phyloP scores from a whole-genome alignment of 2,113 vertebrate genomes.

The Pseudolaguvia tuberculata region DNA sequence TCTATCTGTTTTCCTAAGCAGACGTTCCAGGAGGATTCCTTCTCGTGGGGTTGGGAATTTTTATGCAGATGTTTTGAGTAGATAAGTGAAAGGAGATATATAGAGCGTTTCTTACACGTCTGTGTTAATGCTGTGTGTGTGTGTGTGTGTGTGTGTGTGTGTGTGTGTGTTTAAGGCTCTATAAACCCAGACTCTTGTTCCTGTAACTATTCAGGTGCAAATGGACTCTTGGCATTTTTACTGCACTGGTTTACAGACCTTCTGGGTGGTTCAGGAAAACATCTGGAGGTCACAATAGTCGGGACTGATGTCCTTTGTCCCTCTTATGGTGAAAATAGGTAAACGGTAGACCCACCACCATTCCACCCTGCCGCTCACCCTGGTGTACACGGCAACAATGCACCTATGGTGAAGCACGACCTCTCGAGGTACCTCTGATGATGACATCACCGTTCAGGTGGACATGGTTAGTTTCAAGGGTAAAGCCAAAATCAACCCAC shows the following conservation, averaged over 20 bases:
- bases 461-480: too few species aligned
- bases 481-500: too few species aligned
- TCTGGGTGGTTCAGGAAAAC: conserved; percentile 44
- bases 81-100: conserved; percentile 20
- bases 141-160: conserved; percentile 18
- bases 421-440: conserved; percentile 4
- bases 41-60: background rate
- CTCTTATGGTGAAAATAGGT: conserved; percentile 32
- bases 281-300: conserved; percentile 40
- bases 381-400: background rate
- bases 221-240: conserved; percentile 38
- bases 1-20: conserved; percentile 1
- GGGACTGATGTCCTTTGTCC: conserved; percentile 20
- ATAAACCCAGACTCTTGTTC: conserved; percentile 3
- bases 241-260: conserved; percentile 29
- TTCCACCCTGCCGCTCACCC: background rate
- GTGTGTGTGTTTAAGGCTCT: background rate
- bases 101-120: conserved; percentile 8
- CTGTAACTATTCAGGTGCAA: conserved; percentile 39
- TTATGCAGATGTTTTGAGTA: conserved; percentile 21
- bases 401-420: conserved; percentile 16
- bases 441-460: conserved; percentile 31
- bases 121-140: conserved; percentile 29
- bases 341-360: conserved; percentile 1
- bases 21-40: background rate